Evolutionary conservation across 2,888 invertebrate genomes (phyloP).

Genomic region (Microchrysa polita): DNA sequence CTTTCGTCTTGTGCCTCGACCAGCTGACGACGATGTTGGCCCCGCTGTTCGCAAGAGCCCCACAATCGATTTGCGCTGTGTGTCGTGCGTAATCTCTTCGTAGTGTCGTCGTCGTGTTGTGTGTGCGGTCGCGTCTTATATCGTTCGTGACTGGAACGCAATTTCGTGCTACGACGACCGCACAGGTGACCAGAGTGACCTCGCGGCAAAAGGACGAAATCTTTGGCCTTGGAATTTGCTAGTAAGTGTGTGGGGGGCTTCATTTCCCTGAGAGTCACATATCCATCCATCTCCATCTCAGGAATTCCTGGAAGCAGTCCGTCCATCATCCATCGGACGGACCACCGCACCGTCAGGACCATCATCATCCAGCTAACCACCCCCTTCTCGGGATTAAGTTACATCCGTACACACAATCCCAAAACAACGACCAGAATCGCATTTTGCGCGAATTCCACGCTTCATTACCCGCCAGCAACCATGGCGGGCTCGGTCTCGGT

Average conservation of each 20-base stretch:
- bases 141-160: not conserved
- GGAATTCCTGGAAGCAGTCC: no score
- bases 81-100: no score
- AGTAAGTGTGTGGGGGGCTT: no score
- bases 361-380: no score
- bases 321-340: no score
- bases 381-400: no score
- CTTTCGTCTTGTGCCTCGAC: not conserved
- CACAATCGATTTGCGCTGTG: slow-evolving; percentile 31
- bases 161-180: not conserved
- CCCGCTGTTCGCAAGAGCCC: not conserved
- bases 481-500: not conserved
- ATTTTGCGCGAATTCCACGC: slow-evolving; percentile 16
- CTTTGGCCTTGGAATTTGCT: no score
- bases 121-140: not conserved
- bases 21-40: slow-evolving; percentile 38
- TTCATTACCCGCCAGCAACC: not conserved
- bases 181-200: no score
- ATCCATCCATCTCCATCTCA: no score
- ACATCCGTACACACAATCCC: not conserved
- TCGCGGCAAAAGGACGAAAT: no score
- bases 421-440: not conserved
- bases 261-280: no score
- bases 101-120: not conserved
- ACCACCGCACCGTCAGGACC: no score